Evolutionary conservation across 2,888 invertebrate species (phyloP).

Genomic region (Ochropleura leucogaster): DNA sequence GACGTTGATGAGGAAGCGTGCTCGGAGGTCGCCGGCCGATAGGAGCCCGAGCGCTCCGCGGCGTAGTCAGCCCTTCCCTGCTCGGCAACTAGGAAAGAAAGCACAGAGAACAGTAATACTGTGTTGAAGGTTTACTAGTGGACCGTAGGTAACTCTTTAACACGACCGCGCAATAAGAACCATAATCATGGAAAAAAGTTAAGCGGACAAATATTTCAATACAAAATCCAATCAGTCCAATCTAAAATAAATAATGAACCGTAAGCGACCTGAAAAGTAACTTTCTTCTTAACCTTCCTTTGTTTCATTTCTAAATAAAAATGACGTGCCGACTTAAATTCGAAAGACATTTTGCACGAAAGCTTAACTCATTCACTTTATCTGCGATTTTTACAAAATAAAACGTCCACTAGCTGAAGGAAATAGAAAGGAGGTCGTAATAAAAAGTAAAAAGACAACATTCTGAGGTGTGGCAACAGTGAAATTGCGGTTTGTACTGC

Average conservation of each 20-base stretch:
- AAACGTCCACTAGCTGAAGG: slow-evolving; percentile 59
- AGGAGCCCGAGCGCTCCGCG: slow-evolving; percentile 88
- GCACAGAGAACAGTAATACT: background rate
- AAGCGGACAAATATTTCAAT: background rate
- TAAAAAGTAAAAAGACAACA: slow-evolving; percentile 72
- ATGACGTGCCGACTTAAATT: slow-evolving; percentile 79
- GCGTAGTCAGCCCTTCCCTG: slow-evolving; percentile 86
- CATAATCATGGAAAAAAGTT: background rate
- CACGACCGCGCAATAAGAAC: background rate
- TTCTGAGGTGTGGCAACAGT: slow-evolving; percentile 72
- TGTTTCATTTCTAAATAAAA: slow-evolving; percentile 84
- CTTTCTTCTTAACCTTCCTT: slow-evolving; percentile 83
- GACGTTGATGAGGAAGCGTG: slow-evolving; percentile 87
- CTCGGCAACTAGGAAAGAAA: slow-evolving; percentile 81
- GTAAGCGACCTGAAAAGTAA: slow-evolving; percentile 81
- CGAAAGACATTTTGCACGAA: slow-evolving; percentile 80
- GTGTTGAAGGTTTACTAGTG: background rate
- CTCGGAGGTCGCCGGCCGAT: slow-evolving; percentile 81
- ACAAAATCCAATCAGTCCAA: background rate
- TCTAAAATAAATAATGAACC: slow-evolving; percentile 7
- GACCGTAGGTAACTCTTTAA: background rate
- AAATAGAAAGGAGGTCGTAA: slow-evolving; percentile 68
- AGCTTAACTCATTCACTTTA: slow-evolving; percentile 63
- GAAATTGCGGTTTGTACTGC: slow-evolving; percentile 79
- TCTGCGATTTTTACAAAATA: slow-evolving; percentile 66